Evolutionary conservation across 2,797 vertebrate genomes (phyloP), one percentile per base, ranked within the genome.

Genomic region (Acrocephalus scirpaceus): DNA sequence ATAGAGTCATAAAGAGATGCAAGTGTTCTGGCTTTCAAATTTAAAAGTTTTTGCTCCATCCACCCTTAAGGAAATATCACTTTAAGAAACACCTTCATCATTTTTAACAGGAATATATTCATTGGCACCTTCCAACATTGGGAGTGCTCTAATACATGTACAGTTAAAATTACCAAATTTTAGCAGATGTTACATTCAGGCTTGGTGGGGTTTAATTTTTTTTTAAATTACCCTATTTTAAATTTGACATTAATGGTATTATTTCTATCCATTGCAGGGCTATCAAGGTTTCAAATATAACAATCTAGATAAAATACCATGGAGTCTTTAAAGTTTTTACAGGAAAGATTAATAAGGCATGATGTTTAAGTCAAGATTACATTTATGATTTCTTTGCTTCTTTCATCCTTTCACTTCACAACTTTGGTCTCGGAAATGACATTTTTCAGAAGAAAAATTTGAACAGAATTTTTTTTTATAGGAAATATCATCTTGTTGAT

Each of bases 161-260:
- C 4, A 4, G 5, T 7, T 32, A 17, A 60, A 16, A 71, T 78
- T 12, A 78, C 70, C 0, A 75, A 10, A 50, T 18, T 26, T 76
- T 61, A 36, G 3, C 9, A 72, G 5, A 48, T n/a, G 1, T 0
- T 21, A 30, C 4, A 6, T 21, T 40, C 1, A 3, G 3, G 1
- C 32, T 72, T 23, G 13, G 4, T 47, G 58, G 0, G 0, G 4
- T 53, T 58, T 47, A 11, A 13, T 17, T n/a, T 10, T 23, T 66
- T 16, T 25, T 44, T 42, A 42, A 40, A 45, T n/a, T 13, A 53
- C 4, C 0, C 0, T 40, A 6, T 42, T 61, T 84, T 62, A 79
- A 42, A 1, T 73, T 72, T 70, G 11, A 11, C 2, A 5, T 58
- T 54, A 26, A 5, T 61, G 2, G 9, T 11, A 32, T 38, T 67